Percentiles rank a stretch among this genome's conserved stretches.
Conservation (phyloP, 1,140 invertebrate species). For the Drosophila nannoptera region DNA sequence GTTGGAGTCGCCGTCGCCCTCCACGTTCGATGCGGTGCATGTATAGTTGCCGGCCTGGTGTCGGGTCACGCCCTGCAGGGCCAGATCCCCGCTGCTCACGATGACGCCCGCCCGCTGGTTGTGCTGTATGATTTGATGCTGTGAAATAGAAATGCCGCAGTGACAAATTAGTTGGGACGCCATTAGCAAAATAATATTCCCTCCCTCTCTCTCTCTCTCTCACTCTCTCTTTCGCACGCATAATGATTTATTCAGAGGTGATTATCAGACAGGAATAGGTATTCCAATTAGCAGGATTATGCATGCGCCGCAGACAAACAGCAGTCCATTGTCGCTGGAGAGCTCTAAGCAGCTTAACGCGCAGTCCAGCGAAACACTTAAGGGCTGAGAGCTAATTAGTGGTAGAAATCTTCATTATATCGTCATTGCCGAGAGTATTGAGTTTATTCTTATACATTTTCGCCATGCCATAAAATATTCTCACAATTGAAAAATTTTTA, state of each 20-base stretch:
- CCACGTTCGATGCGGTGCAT: conserved; percentile 92
- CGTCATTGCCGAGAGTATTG: too few relatives aligned
- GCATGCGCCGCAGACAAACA: not conserved
- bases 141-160: conserved; percentile 30
- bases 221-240: not conserved
- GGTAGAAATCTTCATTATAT: too few relatives aligned
- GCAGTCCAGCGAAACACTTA: too few relatives aligned
- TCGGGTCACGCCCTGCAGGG: conserved; percentile 87
- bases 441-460: too few relatives aligned
- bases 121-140: conserved; percentile 89
- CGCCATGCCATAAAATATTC: too few relatives aligned
- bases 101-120: conserved; percentile 90
- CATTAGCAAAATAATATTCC: not conserved
- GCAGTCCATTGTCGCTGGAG: not conserved
- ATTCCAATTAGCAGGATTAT: conserved; percentile 34
- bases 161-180: conserved; percentile 14
- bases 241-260: not conserved
- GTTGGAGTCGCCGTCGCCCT: conserved; percentile 91
- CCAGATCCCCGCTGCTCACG: conserved; percentile 88
- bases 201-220: conserved; percentile 2
- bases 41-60: conserved; percentile 92
- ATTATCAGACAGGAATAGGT: conserved; percentile 5
- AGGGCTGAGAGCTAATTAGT: not conserved
- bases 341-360: conserved; percentile 17
- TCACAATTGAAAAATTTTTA: too few relatives aligned